Percentiles rank a stretch among this genome's conserved stretches.
phyloP scores from a whole-genome alignment of 37 sponge, comb jelly and placozoan species.

The Oscarella lobularis region DNA sequence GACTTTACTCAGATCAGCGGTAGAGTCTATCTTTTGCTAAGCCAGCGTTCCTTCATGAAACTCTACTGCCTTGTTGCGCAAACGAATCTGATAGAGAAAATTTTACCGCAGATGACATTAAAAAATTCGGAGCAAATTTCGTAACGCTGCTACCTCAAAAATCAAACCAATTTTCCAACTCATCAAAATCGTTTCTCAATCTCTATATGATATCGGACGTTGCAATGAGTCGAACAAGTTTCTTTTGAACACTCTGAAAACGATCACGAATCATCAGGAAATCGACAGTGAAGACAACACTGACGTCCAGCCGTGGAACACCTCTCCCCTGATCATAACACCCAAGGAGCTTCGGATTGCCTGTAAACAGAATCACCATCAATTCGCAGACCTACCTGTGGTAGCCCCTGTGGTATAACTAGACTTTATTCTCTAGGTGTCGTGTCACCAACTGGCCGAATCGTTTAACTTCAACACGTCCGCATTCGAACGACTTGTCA shows the following conservation, averaged over 20 bases:
- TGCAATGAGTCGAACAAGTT: background rate
- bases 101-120: too few species aligned
- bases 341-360: background rate
- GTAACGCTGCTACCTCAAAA: background rate
- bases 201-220: background rate
- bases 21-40: too few species aligned
- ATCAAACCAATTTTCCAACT: background rate
- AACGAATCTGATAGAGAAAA: too few species aligned
- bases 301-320: background rate
- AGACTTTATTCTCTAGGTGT: background rate
- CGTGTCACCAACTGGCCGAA: conserved; percentile 37
- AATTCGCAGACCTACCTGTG: background rate
- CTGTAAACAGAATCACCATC: background rate
- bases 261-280: background rate
- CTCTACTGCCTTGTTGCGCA: too few species aligned
- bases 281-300: too few species aligned
- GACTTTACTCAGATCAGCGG: too few species aligned
- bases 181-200: background rate
- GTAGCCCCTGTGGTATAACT: background rate
- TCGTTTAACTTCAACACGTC: conserved; percentile 58
- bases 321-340: background rate
- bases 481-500: conserved; percentile 67
- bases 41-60: too few species aligned
- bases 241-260: background rate
- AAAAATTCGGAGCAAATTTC: background rate